Evolutionary conservation across 2,888 invertebrate genomes (phyloP), one percentile per base, ranked within the genome.

Genomic region (Stegophylla sp.): DNA sequence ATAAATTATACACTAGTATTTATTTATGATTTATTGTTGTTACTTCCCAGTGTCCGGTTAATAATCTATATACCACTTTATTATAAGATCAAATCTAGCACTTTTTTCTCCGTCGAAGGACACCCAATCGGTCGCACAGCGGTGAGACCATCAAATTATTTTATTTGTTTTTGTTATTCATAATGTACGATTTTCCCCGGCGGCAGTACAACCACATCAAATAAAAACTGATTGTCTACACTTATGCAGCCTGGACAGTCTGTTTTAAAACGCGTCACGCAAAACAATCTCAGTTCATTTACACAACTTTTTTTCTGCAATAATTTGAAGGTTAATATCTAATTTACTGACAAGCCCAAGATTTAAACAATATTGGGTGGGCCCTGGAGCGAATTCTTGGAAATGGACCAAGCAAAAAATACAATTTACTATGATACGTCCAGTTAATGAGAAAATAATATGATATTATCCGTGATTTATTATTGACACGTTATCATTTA

Each of bases 61-160:
- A 34, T 34, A 34, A 34, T 34, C 23, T 67, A 34, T n/a, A 45
- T 26, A 12, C 20, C 43, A 0, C 26, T 56, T 71, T 71, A 43
- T 73, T 61, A 61, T 61, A 41, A 73, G 73, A 61, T 73, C 73
- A 45, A 61, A 73, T 59, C 59, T 73, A 45, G 0, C n/a, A 61
- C 28, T 73, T 61, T 61, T 72, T 45, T 43, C 10, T 56, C 26
- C n/a, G 26, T 43, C 20, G 74, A 74, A 74, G 74, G 74, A 74
- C 74, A 48, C 61, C 45, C 48, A 61, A 61, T 26, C n/a, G 63
- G 28, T 28, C 48, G 12, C n/a, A 15, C 10, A 61, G 48, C 26
- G 73, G 43, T n/a, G 26, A 59, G 59, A 61, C 45, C 61, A 61
- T 63, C 48, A 20, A 74, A 48, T 63, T 71, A 28, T 34, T 71